These are phyloP conservation scores for Lycophotia porphyrea DNA, from an alignment of 2,888 invertebrate species.

Conservation along the genomic window DNA sequence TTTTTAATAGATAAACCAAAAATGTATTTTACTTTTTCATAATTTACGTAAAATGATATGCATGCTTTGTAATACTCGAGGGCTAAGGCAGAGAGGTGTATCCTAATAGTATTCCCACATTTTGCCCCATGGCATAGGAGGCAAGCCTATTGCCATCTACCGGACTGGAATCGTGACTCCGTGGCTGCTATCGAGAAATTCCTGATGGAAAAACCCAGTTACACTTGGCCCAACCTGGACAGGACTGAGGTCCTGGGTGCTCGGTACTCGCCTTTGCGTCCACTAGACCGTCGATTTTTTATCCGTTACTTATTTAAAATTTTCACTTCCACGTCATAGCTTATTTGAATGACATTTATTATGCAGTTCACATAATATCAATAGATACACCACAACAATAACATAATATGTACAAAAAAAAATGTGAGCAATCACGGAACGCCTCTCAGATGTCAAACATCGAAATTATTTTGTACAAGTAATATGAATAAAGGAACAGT, in stretches of 20 bases:
- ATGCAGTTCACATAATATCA: neutral
- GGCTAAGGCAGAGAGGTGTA: neutral
- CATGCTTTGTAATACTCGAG: neutral
- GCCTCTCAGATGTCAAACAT: too few relatives aligned
- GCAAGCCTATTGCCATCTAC: neutral
- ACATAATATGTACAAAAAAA: neutral
- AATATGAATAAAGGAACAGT: too few relatives aligned
- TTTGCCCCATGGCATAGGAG: neutral
- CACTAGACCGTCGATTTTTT: neutral
- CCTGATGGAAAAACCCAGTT: neutral
- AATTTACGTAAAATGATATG: neutral
- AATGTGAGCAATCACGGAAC: too few relatives aligned
- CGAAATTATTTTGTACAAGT: too few relatives aligned
- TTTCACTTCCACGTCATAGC: too few relatives aligned
- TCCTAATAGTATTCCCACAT: neutral
- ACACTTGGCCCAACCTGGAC: neutral
- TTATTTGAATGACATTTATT: neutral
- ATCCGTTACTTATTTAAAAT: neutral
- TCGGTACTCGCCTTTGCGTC: neutral
- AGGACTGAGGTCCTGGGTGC: too few relatives aligned
- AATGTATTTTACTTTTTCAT: neutral
- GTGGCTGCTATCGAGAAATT: neutral
- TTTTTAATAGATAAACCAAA: fast-evolving
- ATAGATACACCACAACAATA: neutral
- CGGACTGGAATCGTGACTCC: neutral